phyloP scores from a whole-genome alignment of 2,113 vertebrate genomes.

The Okapia johnstoni region DNA sequence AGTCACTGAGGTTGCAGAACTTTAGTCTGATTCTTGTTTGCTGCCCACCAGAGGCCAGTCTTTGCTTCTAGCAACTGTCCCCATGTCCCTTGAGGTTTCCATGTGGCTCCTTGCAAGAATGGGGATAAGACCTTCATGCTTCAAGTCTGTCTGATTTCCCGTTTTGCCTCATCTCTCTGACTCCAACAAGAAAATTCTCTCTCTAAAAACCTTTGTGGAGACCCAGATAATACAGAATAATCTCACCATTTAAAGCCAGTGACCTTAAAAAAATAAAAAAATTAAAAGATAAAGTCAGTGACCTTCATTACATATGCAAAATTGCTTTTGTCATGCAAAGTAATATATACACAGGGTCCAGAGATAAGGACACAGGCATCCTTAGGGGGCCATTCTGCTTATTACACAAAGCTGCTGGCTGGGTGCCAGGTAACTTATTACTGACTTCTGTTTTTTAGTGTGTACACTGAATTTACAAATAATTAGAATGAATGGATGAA shows the following conservation, averaged over 20 bases:
- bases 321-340: not conserved
- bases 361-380: too few relatives aligned
- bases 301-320: not conserved
- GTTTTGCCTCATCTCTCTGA: not conserved
- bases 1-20: rapidly evolving
- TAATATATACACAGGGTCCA: not conserved
- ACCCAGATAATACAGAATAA: not conserved
- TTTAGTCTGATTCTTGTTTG: too few relatives aligned
- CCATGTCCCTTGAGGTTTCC: rapidly evolving
- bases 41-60: too few relatives aligned
- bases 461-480: not conserved
- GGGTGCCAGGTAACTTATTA: not conserved
- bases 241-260: not conserved
- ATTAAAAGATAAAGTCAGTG: not conserved
- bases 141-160: not conserved
- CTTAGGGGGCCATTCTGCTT: not conserved
- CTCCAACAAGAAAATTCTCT: not conserved
- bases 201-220: not conserved
- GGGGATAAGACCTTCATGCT: not conserved
- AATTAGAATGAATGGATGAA: not conserved
- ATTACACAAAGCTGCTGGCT: not conserved
- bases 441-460: not conserved
- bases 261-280: not conserved
- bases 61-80: not conserved
- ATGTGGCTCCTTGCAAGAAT: rapidly evolving